phyloP scores from a whole-genome alignment of 53 echinoderm and acorn worm genomes.

The Actinopyga echinites region DNA sequence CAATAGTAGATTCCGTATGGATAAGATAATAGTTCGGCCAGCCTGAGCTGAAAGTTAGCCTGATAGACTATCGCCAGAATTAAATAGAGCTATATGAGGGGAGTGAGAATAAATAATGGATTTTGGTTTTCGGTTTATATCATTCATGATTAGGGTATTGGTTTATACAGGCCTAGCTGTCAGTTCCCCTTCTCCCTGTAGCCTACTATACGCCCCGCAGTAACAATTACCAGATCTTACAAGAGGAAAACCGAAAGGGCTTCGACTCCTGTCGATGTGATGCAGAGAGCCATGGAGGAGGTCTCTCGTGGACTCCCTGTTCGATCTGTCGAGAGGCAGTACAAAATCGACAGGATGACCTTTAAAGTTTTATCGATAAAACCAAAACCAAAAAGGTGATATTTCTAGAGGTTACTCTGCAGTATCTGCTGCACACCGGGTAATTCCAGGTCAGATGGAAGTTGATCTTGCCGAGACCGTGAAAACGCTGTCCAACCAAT shows the following conservation, averaged over 20 bases:
- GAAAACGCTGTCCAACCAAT: background rate
- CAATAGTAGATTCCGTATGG: too few relatives aligned
- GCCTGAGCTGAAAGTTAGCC: too few relatives aligned
- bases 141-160: too few relatives aligned
- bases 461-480: background rate
- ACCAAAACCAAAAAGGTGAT: background rate
- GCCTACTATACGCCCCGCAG: too few relatives aligned
- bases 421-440: background rate
- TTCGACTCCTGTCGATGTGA: background rate
- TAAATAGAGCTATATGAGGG: too few relatives aligned
- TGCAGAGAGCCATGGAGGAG: background rate
- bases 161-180: too few relatives aligned
- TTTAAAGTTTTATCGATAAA: background rate
- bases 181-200: too few relatives aligned
- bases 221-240: background rate
- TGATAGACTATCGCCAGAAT: too few relatives aligned
- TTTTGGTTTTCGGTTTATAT: too few relatives aligned
- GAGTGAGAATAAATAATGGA: too few relatives aligned
- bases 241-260: background rate
- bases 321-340: background rate
- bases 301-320: slow-evolving; percentile 7
- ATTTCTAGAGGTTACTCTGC: slow-evolving; percentile 5
- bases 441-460: background rate
- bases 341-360: background rate
- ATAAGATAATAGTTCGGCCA: too few relatives aligned